These are phyloP conservation scores for Salmo trutta DNA, from an alignment of 2,797 vertebrate species.

Conservation along the genomic window DNA sequence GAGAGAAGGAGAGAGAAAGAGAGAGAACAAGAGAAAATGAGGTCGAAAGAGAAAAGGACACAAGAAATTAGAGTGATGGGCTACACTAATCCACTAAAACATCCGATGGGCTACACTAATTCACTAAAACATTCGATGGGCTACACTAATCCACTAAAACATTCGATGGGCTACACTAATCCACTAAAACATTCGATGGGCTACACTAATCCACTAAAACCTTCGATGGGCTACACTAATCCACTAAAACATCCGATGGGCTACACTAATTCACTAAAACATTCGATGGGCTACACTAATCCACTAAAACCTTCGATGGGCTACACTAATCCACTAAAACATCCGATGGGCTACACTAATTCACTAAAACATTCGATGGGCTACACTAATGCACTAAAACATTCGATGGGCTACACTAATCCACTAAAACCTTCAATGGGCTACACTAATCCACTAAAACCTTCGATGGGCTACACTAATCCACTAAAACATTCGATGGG, in stretches of 20 bases:
- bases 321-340: too few relatives aligned
- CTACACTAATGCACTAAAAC: conserved; percentile 7
- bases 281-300: conserved; percentile 3
- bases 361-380: neutral
- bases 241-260: neutral
- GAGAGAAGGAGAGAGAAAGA: conserved; percentile 12
- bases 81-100: conserved; percentile 8
- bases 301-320: neutral
- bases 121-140: too few relatives aligned
- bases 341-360: conserved; percentile 3
- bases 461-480: neutral
- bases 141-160: conserved; percentile 8
- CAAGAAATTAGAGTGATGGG: neutral
- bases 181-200: neutral
- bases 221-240: conserved; percentile 3
- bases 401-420: neutral
- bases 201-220: too few relatives aligned
- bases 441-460: conserved; percentile 8
- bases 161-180: neutral
- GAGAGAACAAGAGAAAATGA: conserved; percentile 24
- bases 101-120: too few relatives aligned
- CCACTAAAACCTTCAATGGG: neutral
- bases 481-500: neutral
- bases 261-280: too few relatives aligned
- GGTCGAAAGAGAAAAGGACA: neutral